Evolutionary conservation across 2,113 vertebrate genomes (phyloP).

Genomic region (Lasiurus cinereus): DNA sequence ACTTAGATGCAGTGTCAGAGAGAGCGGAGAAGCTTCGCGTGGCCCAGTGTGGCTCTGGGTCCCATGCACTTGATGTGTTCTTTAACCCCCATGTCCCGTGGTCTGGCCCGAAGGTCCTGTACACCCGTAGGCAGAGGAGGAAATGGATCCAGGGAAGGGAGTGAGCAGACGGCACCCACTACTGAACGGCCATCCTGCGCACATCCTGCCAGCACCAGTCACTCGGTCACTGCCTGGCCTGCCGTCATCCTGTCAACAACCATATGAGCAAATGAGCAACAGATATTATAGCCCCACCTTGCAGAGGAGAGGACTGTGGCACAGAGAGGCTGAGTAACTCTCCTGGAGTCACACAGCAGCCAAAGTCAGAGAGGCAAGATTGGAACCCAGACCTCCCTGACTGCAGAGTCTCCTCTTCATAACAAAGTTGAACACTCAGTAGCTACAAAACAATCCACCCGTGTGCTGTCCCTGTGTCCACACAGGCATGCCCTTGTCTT

Average conservation of each 20-base stretch:
- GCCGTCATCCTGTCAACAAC: not conserved
- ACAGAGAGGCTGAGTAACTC: not conserved
- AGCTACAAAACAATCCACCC: fast-evolving
- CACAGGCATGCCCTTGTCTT: too few relatives aligned
- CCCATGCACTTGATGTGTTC: fast-evolving
- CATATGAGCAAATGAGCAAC: too few relatives aligned
- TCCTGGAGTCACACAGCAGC: not conserved
- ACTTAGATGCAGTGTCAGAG: fast-evolving
- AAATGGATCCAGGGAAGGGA: not conserved
- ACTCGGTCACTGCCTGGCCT: too few relatives aligned
- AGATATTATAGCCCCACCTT: fast-evolving
- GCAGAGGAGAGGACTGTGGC: fast-evolving
- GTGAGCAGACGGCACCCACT: not conserved
- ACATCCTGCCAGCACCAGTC: not conserved
- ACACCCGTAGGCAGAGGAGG: fast-evolving
- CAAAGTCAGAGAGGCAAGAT: too few relatives aligned
- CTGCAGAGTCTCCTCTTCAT: not conserved
- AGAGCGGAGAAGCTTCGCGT: not conserved
- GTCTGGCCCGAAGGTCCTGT: not conserved
- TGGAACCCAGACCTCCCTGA: not conserved
- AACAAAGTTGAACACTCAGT: too few relatives aligned
- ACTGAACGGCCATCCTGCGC: not conserved
- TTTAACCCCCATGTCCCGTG: not conserved
- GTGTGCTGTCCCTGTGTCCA: too few relatives aligned
- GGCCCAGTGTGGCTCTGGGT: too few relatives aligned